Evolutionary conservation across 2,888 invertebrate species (phyloP), one percentile per base, ranked within the genome.

Genomic region (Philopedon plagiatum): DNA sequence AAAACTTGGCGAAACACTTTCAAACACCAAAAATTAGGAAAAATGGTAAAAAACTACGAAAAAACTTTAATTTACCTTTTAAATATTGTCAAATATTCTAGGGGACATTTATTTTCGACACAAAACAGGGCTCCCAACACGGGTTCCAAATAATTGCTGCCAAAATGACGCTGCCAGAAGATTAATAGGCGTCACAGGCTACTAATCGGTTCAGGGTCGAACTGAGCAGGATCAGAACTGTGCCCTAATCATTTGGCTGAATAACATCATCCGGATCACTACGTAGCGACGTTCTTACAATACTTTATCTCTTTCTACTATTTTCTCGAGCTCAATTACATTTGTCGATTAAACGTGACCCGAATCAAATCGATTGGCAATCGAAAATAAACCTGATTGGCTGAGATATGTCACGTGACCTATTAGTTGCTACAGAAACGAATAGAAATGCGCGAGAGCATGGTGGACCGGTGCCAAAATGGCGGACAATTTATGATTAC

Each of bases 121-220:
- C 78, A 73, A 80, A 85, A 85, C 85, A 86, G 85, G 83, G 86
- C 85, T 86, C 85, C 84, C 84, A 84, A 85, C 85, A 85, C 57
- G 58, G 46, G 46, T 23, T 51, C 34, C 41, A n/a, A 19, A 57
- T 58, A 67, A 67, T 23, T 66, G 57, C 58, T 66, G 66, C 57
- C 66, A 66, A 58, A 67, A 61, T 61, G 67, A 66, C 58, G 61
- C 61, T 7, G 44, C 15, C 29, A 46, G 8, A 21, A 32, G 18
- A 18, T 18, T 13, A 15, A 5, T 9, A 34, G 57, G 37, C 37
- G 37, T 57, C 37, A 37, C 8, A 21, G 39, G n/a, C 21, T 21
- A n/a, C 0, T 5, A 1, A 26, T 49, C 49, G 49, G 3, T 49
- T 34, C 8, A 18, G 9, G 8, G 1, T 21, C 21, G 7, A 19